Conservation (phyloP, 1,140 invertebrate species). For the Zaprionus davidi region DNA sequence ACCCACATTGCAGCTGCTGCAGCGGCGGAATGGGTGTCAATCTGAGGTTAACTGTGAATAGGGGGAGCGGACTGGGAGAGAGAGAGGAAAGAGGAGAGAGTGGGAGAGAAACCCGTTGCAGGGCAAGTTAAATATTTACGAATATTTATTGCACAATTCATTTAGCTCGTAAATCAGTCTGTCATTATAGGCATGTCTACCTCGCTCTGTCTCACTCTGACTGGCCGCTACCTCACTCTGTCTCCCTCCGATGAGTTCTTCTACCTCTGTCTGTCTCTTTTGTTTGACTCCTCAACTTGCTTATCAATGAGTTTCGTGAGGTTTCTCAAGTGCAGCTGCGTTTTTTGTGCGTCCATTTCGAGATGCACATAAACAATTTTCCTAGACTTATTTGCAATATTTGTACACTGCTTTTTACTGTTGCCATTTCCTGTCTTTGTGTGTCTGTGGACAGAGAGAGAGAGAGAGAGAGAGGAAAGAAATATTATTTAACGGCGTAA, state of each 20-base stretch:
- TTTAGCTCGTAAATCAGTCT: slow-evolving; percentile 53
- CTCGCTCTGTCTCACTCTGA: neutral
- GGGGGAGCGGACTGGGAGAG: slow-evolving; percentile 9
- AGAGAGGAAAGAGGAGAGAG: neutral
- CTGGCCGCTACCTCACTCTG: too few species aligned
- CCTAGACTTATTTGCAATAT: slow-evolving; percentile 53
- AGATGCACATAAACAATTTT: slow-evolving; percentile 35
- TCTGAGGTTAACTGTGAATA: slow-evolving; percentile 64
- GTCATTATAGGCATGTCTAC: slow-evolving; percentile 15
- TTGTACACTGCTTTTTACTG: slow-evolving; percentile 18
- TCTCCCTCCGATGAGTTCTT: neutral
- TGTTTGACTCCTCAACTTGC: neutral
- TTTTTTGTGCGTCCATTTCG: slow-evolving; percentile 8
- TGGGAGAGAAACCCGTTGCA: slow-evolving; percentile 52
- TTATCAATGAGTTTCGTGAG: slow-evolving; percentile 38
- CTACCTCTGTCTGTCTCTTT: neutral
- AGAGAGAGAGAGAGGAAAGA: slow-evolving; percentile 15
- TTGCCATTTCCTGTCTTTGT: slow-evolving; percentile 55
- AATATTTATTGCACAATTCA: slow-evolving; percentile 34
- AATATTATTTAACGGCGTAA: slow-evolving; percentile 60
- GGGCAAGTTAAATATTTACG: slow-evolving; percentile 44
- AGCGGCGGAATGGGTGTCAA: slow-evolving; percentile 34
- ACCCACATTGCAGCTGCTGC: slow-evolving; percentile 67
- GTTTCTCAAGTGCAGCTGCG: slow-evolving; percentile 25
- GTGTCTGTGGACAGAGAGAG: neutral